A percentile compares a stretch with the other conserved stretches of the same genome.
Conservation (phyloP, 2,797 vertebrate genomes). For the Hephaestus fuliginosus region DNA sequence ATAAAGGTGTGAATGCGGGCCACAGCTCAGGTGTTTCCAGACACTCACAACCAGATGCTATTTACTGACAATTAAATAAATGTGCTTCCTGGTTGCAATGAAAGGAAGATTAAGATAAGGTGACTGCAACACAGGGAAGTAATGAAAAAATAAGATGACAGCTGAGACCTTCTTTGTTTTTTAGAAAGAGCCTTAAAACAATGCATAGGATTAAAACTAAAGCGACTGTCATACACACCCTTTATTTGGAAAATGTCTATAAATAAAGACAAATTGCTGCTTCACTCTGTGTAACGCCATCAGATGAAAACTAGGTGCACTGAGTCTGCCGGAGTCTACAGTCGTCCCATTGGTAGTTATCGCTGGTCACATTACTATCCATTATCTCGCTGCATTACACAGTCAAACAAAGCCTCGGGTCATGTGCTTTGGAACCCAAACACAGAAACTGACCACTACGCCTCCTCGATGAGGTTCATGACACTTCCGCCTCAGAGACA, state of each 20-base stretch:
- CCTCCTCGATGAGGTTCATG: slow-evolving; percentile 25
- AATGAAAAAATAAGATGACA: not conserved
- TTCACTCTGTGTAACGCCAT: not conserved
- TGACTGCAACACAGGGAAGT: not conserved
- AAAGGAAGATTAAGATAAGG: not conserved
- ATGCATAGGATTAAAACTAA: not conserved
- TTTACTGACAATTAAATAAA: not conserved
- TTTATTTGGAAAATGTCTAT: not conserved
- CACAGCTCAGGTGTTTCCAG: not conserved
- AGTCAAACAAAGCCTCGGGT: slow-evolving; percentile 68
- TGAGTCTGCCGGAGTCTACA: not conserved
- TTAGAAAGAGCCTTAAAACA: not conserved
- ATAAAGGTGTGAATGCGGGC: not conserved
- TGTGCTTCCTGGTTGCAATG: not conserved
- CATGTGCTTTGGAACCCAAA: slow-evolving; percentile 68
- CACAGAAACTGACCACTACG: slow-evolving; percentile 34
- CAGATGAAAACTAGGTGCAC: slow-evolving; percentile 6
- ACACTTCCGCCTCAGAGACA: slow-evolving; percentile 33
- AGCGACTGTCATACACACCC: not conserved
- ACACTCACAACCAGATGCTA: not conserved
- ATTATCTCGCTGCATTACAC: slow-evolving; percentile 77
- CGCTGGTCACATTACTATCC: slow-evolving; percentile 60
- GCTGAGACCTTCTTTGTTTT: not conserved
- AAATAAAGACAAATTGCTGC: not conserved
- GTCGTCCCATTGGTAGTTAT: slow-evolving; percentile 18